Conservation (phyloP, 2,888 invertebrate genomes). For the Hydropsyche betteni region DNA sequence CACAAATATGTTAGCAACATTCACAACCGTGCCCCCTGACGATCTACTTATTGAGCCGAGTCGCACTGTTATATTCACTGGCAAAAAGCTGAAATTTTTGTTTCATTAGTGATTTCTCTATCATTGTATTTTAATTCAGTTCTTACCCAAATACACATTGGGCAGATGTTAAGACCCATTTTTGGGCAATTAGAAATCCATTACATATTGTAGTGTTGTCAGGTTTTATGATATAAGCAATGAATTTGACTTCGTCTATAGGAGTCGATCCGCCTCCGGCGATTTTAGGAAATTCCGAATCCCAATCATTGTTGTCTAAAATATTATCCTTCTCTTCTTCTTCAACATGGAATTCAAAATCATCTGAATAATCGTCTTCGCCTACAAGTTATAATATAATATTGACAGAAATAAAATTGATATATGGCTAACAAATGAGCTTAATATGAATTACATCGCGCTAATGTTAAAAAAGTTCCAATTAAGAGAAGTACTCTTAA, state of each 20-base stretch:
- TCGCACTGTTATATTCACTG: slow-evolving; percentile 58
- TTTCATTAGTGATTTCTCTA: too few relatives aligned
- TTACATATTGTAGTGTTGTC: slow-evolving; percentile 58
- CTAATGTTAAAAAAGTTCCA: too few relatives aligned
- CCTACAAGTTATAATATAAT: background rate
- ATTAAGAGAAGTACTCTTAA: too few relatives aligned
- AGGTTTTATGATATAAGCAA: slow-evolving; percentile 56
- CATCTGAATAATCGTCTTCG: background rate
- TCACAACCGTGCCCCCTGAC: slow-evolving; percentile 56
- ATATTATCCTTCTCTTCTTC: background rate
- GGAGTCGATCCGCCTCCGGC: background rate
- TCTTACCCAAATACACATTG: slow-evolving; percentile 56
- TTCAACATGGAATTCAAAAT: background rate
- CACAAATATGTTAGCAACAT: slow-evolving; percentile 61
- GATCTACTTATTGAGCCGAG: slow-evolving; percentile 62
- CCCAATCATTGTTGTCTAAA: background rate
- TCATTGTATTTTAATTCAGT: slow-evolving; percentile 45
- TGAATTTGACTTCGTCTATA: too few relatives aligned
- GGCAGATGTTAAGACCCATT: slow-evolving; percentile 62
- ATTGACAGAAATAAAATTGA: background rate
- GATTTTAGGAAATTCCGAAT: slow-evolving; percentile 21
- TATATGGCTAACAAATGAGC: too few relatives aligned
- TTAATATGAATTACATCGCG: too few relatives aligned
- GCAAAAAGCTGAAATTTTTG: slow-evolving; percentile 54
- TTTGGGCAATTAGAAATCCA: slow-evolving; percentile 62